These are phyloP conservation scores for Apodemus agrarius DNA, from an alignment of 2,797 vertebrate species.

Conservation along the genomic window DNA sequence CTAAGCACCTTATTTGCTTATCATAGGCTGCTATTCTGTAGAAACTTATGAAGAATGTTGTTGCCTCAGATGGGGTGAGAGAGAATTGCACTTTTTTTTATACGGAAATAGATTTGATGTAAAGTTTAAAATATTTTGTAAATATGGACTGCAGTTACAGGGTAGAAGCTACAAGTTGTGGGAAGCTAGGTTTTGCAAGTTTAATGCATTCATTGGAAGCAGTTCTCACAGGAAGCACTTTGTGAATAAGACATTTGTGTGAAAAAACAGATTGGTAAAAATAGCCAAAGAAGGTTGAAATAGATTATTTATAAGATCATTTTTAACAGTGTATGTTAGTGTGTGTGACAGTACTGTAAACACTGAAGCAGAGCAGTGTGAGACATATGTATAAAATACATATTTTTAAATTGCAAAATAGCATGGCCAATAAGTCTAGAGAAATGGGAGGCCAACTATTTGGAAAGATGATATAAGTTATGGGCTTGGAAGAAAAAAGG, in stretches of 20 bases:
- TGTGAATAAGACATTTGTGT: constrained; percentile 79
- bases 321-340: constrained; percentile 81
- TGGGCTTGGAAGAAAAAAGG: constrained; percentile 72
- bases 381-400: constrained; percentile 64
- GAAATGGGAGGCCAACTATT: constrained; percentile 74
- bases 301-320: constrained; percentile 84
- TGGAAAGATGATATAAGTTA: constrained; percentile 68
- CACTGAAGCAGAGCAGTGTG: constrained; percentile 64
- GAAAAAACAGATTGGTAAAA: constrained; percentile 79
- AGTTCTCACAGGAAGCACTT: constrained; percentile 88
- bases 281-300: constrained; percentile 84
- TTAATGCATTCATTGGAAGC: constrained; percentile 90
- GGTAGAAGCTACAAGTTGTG: constrained; percentile 84
- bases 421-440: constrained; percentile 68
- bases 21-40: constrained; percentile 99
- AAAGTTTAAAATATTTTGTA: constrained; percentile 93
- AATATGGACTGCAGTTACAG: constrained; percentile 91
- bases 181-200: constrained; percentile 93
- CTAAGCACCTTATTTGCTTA: constrained; percentile 99
- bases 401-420: constrained; percentile 74
- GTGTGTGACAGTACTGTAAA: constrained; percentile 82
- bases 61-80: constrained; percentile 88
- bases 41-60: constrained; percentile 99
- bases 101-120: constrained; percentile 90
- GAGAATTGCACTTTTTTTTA: constrained; percentile 94